phyloP scores from a whole-genome alignment of 2,888 invertebrate species.

The Amphimallon solstitiale region DNA sequence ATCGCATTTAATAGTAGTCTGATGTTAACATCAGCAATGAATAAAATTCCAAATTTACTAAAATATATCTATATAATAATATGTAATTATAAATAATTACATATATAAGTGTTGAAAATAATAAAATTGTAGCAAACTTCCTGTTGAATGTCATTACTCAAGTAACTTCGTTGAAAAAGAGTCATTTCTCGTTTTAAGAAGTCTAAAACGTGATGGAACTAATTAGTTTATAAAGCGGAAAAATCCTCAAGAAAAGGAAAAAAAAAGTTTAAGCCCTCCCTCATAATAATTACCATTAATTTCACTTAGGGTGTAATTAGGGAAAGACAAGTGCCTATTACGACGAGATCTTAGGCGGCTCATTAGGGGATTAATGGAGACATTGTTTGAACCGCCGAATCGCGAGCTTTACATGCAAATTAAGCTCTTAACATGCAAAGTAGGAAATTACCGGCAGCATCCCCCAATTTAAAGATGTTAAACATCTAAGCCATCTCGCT shows the following conservation, averaged over 20 bases:
- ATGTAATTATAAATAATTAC: too few relatives aligned
- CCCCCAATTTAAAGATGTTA: slow-evolving; percentile 4
- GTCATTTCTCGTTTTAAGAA: background rate
- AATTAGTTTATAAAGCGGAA: slow-evolving; percentile 17
- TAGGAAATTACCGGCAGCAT: slow-evolving; percentile 57
- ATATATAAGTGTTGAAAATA: too few relatives aligned
- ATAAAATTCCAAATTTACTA: too few relatives aligned
- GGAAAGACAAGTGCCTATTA: slow-evolving; percentile 46
- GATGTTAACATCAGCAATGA: too few relatives aligned
- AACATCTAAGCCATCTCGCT: slow-evolving; percentile 38
- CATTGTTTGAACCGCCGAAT: slow-evolving; percentile 61
- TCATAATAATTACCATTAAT: slow-evolving; percentile 51
- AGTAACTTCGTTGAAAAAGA: background rate
- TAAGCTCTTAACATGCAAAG: slow-evolving; percentile 63
- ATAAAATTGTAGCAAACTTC: too few relatives aligned
- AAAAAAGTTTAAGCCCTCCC: slow-evolving; percentile 22
- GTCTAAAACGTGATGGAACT: slow-evolving; percentile 19
- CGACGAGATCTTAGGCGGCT: slow-evolving; percentile 49
- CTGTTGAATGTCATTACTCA: background rate
- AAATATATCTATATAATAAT: too few relatives aligned
- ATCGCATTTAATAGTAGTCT: too few relatives aligned
- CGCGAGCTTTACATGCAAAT: slow-evolving; percentile 62
- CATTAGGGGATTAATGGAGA: slow-evolving; percentile 63
- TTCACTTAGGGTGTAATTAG: slow-evolving; percentile 55
- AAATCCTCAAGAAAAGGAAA: background rate